Conservation (phyloP, 1,140 invertebrate species). For the Heliconius hermathena region DNA sequence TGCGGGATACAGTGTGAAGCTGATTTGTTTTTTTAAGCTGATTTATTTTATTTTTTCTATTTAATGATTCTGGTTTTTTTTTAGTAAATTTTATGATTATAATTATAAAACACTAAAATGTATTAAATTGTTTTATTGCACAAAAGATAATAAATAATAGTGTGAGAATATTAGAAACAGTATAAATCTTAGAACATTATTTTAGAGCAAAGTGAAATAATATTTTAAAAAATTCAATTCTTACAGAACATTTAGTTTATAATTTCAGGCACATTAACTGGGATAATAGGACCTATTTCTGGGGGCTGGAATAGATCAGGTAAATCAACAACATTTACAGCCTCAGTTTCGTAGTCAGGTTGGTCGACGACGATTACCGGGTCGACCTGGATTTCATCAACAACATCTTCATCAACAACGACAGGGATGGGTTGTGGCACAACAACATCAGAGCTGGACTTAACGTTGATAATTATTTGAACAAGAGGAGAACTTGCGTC, state of each 20-base stretch:
- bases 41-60: too few relatives aligned
- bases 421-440: constrained; percentile 10
- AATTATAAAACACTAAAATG: neutral
- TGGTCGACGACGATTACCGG: neutral
- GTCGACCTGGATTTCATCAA: neutral
- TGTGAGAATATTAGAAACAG: neutral
- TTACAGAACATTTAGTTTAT: neutral
- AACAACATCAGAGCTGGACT: constrained; percentile 31
- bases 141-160: neutral
- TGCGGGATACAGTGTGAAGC: too few relatives aligned
- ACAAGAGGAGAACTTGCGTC: constrained; percentile 51
- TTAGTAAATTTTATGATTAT: neutral
- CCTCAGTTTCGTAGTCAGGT: neutral
- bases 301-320: neutral
- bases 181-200: neutral
- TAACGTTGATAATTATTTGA: constrained; percentile 64
- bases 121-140: neutral
- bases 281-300: neutral
- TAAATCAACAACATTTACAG: constrained; percentile 17
- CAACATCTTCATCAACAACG: constrained; percentile 16
- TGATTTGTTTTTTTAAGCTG: too few relatives aligned
- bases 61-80: too few relatives aligned
- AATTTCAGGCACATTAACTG: neutral
- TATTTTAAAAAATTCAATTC: neutral
- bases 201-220: neutral